Percentiles rank a stretch among this genome's conserved stretches.
Evolutionary conservation across 2,113 vertebrate species (phyloP).

Genomic region (Piprites chloris): DNA sequence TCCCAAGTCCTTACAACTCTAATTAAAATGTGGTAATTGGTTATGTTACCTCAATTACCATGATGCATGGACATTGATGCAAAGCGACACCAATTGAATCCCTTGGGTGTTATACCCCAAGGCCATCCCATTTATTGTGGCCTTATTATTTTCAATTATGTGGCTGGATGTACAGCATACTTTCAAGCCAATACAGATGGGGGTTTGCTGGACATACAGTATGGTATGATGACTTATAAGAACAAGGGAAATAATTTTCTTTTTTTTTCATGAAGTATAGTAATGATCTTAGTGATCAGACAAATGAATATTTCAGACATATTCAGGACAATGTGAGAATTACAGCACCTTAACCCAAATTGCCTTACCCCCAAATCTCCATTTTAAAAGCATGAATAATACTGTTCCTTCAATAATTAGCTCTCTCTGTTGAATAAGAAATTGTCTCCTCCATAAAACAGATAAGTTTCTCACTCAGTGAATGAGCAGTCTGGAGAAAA

Average conservation of each 20-base stretch:
- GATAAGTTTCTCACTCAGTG: conserved; percentile 1
- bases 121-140: conserved; percentile 78
- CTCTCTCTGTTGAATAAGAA: background rate
- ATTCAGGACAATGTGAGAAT: conserved; percentile 10
- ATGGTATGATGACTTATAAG: conserved; percentile 23
- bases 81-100: conserved; percentile 81
- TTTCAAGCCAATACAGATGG: conserved; percentile 64
- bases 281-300: conserved; percentile 15
- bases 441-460: background rate
- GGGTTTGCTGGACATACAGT: conserved; percentile 60
- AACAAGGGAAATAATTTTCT: background rate
- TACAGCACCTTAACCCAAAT: conserved; percentile 29
- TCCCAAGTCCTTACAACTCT: conserved; percentile 82
- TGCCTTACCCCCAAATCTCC: conserved; percentile 25
- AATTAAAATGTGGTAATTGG: conserved; percentile 86
- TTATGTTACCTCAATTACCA: conserved; percentile 85
- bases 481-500: background rate
- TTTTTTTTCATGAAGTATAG: background rate
- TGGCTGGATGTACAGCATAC: conserved; percentile 72
- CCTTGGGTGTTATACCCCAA: conserved; percentile 80
- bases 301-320: conserved; percentile 20
- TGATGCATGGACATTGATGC: conserved; percentile 82
- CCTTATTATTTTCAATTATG: conserved; percentile 84
- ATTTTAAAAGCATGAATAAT: conserved; percentile 43
- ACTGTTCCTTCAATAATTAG: conserved; percentile 40